phyloP scores from a whole-genome alignment of 2,888 invertebrate species.

The Halictus ligatus region DNA sequence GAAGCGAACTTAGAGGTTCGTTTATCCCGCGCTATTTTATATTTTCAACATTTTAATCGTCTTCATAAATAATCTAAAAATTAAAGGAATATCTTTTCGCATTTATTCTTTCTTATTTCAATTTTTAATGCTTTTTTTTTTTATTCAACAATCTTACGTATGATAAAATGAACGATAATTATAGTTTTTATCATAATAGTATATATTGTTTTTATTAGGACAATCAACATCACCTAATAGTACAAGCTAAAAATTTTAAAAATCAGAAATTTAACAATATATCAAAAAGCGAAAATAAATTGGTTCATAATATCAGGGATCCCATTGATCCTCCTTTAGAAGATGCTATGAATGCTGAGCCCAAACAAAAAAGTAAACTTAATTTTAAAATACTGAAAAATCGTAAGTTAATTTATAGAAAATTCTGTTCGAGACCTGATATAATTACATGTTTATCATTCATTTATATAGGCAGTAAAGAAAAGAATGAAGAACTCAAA shows the following conservation, averaged over 20 bases:
- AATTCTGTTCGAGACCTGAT: not conserved
- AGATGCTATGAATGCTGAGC: not conserved
- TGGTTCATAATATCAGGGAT: not conserved
- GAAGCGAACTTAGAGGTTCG: constrained; percentile 24
- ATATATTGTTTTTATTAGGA: constrained; percentile 25
- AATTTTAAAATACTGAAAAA: constrained; percentile 42
- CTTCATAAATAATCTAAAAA: not conserved
- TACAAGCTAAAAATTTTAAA: constrained; percentile 26
- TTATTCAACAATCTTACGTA: not conserved
- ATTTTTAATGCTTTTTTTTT: not conserved
- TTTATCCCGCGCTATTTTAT: not conserved
- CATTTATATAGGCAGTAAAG: constrained; percentile 46
- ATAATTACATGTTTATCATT: not conserved
- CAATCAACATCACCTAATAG: not conserved
- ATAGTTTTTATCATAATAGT: not conserved
- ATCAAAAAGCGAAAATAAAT: not conserved
- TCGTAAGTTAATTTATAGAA: constrained; percentile 39
- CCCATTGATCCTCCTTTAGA: not conserved
- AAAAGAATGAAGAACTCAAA: constrained; percentile 21
- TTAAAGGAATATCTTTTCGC: not conserved
- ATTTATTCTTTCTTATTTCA: not conserved
- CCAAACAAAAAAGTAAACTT: constrained; percentile 25
- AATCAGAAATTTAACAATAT: constrained; percentile 7
- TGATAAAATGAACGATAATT: not conserved
- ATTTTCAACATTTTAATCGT: not conserved